Percentiles rank a stretch among this genome's conserved stretches.
These are phyloP conservation scores for Pyrrhosoma nymphula DNA, from an alignment of 2,888 invertebrate species.

Conservation along the genomic window DNA sequence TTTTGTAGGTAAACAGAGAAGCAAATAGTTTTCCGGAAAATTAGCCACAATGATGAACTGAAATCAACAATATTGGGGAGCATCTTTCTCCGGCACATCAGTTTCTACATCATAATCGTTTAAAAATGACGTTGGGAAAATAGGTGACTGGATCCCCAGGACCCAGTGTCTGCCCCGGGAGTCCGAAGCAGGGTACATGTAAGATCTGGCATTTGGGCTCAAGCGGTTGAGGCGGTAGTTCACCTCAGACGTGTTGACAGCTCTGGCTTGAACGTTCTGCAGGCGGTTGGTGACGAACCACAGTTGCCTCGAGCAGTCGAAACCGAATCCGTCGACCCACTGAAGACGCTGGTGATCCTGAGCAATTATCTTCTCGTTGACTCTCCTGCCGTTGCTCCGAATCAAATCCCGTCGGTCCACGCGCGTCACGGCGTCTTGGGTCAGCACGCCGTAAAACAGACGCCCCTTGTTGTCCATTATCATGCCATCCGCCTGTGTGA, in stretches of 20 bases:
- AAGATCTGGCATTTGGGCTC: conserved; percentile 82
- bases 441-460: conserved; percentile 85
- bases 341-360: conserved; percentile 84
- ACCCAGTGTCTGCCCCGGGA: background rate
- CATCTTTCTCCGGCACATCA: background rate
- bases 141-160: background rate
- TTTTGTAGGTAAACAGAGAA: too few relatives aligned
- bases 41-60: background rate
- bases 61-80: background rate
- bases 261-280: conserved; percentile 83
- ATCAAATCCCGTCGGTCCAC: conserved; percentile 80
- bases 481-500: conserved; percentile 83
- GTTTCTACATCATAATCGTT: too few relatives aligned
- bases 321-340: conserved; percentile 86
- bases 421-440: conserved; percentile 84
- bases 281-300: conserved; percentile 85
- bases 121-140: too few relatives aligned
- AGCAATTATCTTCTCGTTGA: conserved; percentile 79
- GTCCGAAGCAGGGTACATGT: conserved; percentile 78
- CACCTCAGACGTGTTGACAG: conserved; percentile 81
- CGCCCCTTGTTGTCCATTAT: conserved; percentile 86
- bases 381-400: conserved; percentile 76
- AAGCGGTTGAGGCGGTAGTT: conserved; percentile 85
- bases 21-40: too few relatives aligned
- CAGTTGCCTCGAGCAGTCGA: conserved; percentile 83